phyloP scores from a whole-genome alignment of 2,888 invertebrate genomes.

The Agrenia bidenticulata region DNA sequence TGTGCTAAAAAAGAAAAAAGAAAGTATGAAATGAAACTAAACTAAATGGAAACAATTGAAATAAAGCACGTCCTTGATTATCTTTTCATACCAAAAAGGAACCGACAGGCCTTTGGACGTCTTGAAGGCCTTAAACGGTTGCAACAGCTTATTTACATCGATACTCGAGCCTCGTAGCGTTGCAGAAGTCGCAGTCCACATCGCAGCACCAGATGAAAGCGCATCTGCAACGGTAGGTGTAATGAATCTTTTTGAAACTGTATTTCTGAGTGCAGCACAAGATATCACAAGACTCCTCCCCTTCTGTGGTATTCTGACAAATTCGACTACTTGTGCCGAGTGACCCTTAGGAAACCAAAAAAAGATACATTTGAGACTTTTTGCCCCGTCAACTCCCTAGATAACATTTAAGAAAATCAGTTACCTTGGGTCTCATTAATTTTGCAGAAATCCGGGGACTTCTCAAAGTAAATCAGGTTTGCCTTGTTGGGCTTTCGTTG shows the following conservation, averaged over 20 bases:
- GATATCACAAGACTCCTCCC: constrained; percentile 83
- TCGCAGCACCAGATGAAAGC: constrained; percentile 91
- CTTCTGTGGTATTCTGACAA: constrained; percentile 79
- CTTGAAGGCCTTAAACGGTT: too few relatives aligned
- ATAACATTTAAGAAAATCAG: too few relatives aligned
- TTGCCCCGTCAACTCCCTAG: too few relatives aligned
- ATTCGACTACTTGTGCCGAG: constrained; percentile 75
- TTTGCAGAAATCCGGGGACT: constrained; percentile 83
- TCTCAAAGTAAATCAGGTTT: constrained; percentile 88
- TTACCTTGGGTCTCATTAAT: constrained; percentile 55
- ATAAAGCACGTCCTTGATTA: too few relatives aligned
- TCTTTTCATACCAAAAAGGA: too few relatives aligned
- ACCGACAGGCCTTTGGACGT: too few relatives aligned
- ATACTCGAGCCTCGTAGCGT: constrained; percentile 24
- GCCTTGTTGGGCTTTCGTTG: constrained; percentile 77
- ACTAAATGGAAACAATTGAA: too few relatives aligned
- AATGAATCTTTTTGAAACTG: neutral
- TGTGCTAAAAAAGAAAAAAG: too few relatives aligned
- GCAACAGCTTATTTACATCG: constrained; percentile 26
- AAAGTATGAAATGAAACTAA: too few relatives aligned
- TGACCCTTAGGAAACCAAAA: constrained; percentile 65
- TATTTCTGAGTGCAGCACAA: constrained; percentile 83
- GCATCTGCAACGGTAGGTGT: constrained; percentile 67
- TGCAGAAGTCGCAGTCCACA: constrained; percentile 79
- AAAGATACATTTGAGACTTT: too few relatives aligned